A percentile compares a stretch with the other conserved stretches of the same genome.
These are phyloP conservation scores for Gallinago stenura DNA, from an alignment of 2,797 vertebrate species.

Conservation along the genomic window DNA sequence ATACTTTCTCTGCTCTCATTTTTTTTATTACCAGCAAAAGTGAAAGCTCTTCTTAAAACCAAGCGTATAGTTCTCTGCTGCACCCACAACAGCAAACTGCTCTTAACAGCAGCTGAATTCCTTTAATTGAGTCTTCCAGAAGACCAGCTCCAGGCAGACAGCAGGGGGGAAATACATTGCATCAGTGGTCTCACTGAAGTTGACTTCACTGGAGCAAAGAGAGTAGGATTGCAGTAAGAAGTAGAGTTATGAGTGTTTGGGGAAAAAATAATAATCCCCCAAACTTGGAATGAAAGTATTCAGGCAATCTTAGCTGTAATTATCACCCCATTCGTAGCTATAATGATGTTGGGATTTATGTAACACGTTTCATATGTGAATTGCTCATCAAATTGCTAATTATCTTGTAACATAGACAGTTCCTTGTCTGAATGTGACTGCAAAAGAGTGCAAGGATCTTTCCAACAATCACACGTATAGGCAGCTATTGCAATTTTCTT, in stretches of 20 bases:
- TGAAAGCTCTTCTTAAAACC: not conserved
- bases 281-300: not conserved
- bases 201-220: not conserved
- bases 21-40: not conserved
- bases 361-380: not conserved
- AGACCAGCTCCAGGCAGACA: not conserved
- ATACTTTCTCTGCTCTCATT: not conserved
- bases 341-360: slow-evolving; percentile 35
- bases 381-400: slow-evolving; percentile 39
- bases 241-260: not conserved
- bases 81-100: not conserved
- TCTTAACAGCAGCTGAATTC: not conserved
- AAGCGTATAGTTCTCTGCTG: not conserved
- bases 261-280: not conserved
- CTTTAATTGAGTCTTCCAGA: not conserved
- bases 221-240: not conserved
- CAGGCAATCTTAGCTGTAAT: not conserved
- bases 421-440: not conserved
- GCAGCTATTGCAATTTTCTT: not conserved
- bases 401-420: not conserved
- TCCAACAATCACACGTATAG: not conserved
- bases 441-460: not conserved
- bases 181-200: not conserved
- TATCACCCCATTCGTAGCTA: not conserved
- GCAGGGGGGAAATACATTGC: not conserved